Evolutionary conservation across 2,113 vertebrate species (phyloP), one percentile per base, ranked within the genome.

Genomic region (Sisor rabdophorus): DNA sequence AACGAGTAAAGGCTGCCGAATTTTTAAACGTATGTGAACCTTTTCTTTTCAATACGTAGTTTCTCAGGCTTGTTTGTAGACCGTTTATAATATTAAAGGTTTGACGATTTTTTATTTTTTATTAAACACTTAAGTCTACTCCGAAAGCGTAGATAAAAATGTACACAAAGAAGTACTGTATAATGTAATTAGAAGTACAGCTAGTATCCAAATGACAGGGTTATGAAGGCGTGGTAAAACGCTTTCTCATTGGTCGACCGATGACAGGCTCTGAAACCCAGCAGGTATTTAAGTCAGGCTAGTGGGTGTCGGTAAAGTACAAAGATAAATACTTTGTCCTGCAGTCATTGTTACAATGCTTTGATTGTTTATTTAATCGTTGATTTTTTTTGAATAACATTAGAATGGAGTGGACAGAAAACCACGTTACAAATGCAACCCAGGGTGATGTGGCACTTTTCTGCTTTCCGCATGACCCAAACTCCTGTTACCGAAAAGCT

Each of bases 401-500:
- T 2, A 20, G n/a, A 40, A 65, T 52, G 24, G 59, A 56, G 67
- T 52, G 28, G 40, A 56, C 22, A 22, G 60, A 61, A 2, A 22
- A 28, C 19, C 32, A 54, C 3, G 11, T n/a, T 67, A 54, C 40
- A 20, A 82, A 79, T 72, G n/a, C 40, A 47, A 79, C 56, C 55
- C 26, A 59, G 2, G 26, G 54, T 47, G 48, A 75, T 67, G 53
- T 47, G 32, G 55, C 59, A 15, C 48, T 68, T 53, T 44, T 75
- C 36, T 72, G 75, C 58, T 76, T 73, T 65, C 73, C 61, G 2
- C 52, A 75, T 63, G 76, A 69, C 65, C 71, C 26, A 2, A 48
- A 79, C 58, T 80, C 77, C 0, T 79, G 76, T 40, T 13, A n/a
- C 0, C 61, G 50, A 74, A 0, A 26, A 1, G 11, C 16, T 11